These are phyloP conservation scores for Pseudopodoces humilis DNA, from an alignment of 2,113 vertebrate genomes.

Conservation along the genomic window DNA sequence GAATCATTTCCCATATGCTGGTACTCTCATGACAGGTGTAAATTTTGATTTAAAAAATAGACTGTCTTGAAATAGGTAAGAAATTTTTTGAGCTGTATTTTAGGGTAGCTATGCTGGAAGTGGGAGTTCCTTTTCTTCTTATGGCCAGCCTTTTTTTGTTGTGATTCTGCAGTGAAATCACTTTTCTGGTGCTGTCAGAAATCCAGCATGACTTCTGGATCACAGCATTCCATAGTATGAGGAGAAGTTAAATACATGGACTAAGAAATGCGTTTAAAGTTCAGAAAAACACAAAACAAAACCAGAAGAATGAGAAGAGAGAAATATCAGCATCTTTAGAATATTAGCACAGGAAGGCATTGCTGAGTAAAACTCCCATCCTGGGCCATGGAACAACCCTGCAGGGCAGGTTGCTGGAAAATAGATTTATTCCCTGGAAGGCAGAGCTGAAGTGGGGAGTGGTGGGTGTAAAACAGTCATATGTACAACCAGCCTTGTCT, in stretches of 20 bases:
- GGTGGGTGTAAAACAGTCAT: neutral
- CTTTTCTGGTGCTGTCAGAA: conserved; percentile 15
- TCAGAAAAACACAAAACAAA: neutral
- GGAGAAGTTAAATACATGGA: neutral
- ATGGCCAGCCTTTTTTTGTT: neutral
- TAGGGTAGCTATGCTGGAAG: neutral
- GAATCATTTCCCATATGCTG: neutral
- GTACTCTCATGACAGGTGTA: neutral
- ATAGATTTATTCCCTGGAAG: neutral
- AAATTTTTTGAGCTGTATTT: neutral
- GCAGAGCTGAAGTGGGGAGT: neutral
- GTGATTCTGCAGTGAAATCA: neutral
- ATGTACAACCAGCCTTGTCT: neutral
- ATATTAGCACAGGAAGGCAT: neutral
- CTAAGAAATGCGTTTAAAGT: neutral
- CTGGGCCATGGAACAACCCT: neutral
- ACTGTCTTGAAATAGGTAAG: neutral
- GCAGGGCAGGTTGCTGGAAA: neutral
- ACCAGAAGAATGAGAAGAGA: neutral
- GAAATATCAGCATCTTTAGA: neutral
- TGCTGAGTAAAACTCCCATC: neutral
- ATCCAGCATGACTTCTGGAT: neutral
- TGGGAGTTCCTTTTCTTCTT: neutral
- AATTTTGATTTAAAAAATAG: neutral
- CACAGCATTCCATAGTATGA: neutral